Evolutionary conservation across 2,113 vertebrate species (phyloP).

Genomic region (Upupa epops): DNA sequence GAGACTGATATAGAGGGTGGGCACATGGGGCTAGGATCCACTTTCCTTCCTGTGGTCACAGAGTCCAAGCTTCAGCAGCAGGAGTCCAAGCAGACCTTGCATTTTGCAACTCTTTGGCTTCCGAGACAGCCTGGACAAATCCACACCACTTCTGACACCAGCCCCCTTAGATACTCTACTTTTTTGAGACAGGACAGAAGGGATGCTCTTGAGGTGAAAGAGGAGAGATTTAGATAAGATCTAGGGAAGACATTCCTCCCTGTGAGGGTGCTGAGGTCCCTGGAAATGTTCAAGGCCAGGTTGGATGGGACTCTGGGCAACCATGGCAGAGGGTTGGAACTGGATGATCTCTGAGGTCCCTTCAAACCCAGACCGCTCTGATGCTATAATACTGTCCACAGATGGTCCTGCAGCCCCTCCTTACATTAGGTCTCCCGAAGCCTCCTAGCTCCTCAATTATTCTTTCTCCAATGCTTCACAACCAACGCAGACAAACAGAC

Average conservation of each 20-base stretch:
- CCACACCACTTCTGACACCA: background rate
- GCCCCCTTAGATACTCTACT: background rate
- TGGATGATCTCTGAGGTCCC: too few species aligned
- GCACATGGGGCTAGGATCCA: rapidly evolving
- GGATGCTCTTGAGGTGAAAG: too few species aligned
- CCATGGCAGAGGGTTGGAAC: too few species aligned
- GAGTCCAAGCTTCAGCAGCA: background rate
- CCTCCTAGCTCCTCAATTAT: background rate
- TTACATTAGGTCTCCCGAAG: rapidly evolving
- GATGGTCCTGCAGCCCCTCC: background rate
- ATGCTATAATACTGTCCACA: background rate
- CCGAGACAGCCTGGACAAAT: background rate
- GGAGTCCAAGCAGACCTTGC: background rate
- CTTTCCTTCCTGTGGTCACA: background rate
- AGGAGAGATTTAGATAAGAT: too few species aligned
- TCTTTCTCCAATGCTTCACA: background rate
- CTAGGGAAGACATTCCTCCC: too few species aligned
- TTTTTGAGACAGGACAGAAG: too few species aligned
- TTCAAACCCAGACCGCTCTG: too few species aligned
- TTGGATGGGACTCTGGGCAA: too few species aligned
- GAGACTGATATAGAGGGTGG: background rate
- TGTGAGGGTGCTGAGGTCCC: too few species aligned
- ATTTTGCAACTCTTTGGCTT: background rate
- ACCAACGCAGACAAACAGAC: background rate
- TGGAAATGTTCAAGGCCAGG: too few species aligned